These are phyloP conservation scores for Tonatia bakeri DNA, from an alignment of 2,113 vertebrate species.

Conservation along the genomic window DNA sequence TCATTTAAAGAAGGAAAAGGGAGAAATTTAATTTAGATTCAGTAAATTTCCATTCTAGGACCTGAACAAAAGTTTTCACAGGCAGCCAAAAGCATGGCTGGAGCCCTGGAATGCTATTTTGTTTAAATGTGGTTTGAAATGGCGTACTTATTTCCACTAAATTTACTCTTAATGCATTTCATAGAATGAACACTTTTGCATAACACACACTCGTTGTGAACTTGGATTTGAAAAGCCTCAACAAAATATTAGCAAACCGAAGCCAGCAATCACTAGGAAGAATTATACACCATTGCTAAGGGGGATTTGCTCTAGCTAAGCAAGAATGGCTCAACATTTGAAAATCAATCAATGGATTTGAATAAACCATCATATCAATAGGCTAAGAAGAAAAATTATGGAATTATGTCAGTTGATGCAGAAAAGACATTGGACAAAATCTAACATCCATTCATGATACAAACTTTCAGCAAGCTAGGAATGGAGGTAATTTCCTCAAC, in stretches of 20 bases:
- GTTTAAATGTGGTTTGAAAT: constrained; percentile 23
- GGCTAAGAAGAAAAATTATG: not conserved
- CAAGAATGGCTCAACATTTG: not conserved
- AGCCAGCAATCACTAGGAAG: not conserved
- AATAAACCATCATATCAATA: not conserved
- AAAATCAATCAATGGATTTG: not conserved
- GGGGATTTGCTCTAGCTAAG: not conserved
- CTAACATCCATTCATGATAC: not conserved
- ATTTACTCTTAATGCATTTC: constrained; percentile 3
- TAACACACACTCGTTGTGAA: not conserved
- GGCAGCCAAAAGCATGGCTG: not conserved
- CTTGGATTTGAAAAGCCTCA: not conserved
- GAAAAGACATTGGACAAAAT: not conserved
- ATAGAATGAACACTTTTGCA: not conserved
- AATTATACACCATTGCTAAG: not conserved
- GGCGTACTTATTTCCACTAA: constrained; percentile 43
- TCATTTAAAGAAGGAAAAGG: not conserved
- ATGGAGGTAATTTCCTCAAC: not conserved
- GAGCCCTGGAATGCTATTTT: not conserved
- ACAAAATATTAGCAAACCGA: not conserved
- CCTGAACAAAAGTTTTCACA: not conserved
- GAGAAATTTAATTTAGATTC: not conserved
- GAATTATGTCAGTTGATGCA: not conserved
- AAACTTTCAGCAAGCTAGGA: not conserved
- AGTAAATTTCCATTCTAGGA: constrained; percentile 7